These are phyloP conservation scores for Gambusia holbrooki DNA, from an alignment of 2,113 vertebrate species.

Conservation along the genomic window DNA sequence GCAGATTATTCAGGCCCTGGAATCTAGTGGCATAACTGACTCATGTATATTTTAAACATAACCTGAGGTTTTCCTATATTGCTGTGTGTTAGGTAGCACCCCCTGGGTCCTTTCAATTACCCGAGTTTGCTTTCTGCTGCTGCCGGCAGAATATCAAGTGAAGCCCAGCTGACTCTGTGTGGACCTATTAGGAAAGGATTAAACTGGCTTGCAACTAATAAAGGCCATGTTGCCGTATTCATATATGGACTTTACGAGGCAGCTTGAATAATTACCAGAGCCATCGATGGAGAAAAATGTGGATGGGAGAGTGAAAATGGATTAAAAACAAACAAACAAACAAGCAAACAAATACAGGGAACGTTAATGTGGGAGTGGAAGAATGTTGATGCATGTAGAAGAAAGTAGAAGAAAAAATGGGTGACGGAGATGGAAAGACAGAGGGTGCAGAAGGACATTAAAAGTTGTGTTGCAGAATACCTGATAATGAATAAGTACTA, in stretches of 20 bases:
- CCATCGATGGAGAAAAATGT: constrained; percentile 7
- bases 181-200: constrained; percentile 62
- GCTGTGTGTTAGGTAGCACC: constrained; percentile 21
- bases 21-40: constrained; percentile 16
- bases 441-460: not conserved
- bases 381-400: not conserved
- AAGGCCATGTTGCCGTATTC: constrained; percentile 61
- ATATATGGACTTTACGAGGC: constrained; percentile 52
- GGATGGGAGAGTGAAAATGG: not conserved
- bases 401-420: not conserved
- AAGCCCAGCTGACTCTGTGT: constrained; percentile 41
- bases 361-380: constrained; percentile 15
- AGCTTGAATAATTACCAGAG: constrained; percentile 61
- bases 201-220: constrained; percentile 66
- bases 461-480: no score
- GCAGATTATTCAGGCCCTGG: constrained; percentile 24
- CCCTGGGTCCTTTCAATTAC: constrained; percentile 60
- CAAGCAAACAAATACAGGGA: not conserved
- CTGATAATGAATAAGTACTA: no score
- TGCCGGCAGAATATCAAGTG: constrained; percentile 61
- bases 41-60: constrained; percentile 44
- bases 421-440: not conserved
- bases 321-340: no score
- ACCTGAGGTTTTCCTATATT: constrained; percentile 28
- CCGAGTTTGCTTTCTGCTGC: constrained; percentile 62